Conservation (phyloP, 1,140 invertebrate genomes). For the Neodiprion pinetum region DNA sequence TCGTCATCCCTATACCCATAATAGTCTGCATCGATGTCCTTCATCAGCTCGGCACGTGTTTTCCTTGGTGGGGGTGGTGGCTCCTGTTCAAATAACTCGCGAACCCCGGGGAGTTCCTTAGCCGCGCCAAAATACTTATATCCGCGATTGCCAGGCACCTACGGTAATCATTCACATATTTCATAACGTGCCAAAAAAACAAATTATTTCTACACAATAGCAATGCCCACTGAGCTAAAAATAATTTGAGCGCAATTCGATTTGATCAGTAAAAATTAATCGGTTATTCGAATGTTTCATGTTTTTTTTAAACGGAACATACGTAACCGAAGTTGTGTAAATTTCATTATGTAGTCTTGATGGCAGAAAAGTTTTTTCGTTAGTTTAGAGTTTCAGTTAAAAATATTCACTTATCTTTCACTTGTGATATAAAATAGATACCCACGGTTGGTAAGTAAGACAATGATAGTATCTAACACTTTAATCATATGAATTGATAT, state of each 20-base stretch:
- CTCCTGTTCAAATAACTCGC: constrained; percentile 97
- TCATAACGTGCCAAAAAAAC: not conserved
- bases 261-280: no score
- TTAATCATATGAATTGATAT: not conserved
- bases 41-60: constrained; percentile 96
- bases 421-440: constrained; percentile 2
- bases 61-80: constrained; percentile 87
- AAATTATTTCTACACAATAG: not conserved
- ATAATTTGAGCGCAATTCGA: no score
- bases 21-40: constrained; percentile 97
- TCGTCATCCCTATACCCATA: constrained; percentile 99
- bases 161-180: constrained; percentile 15
- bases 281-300: no score
- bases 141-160: constrained; percentile 92
- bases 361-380: no score
- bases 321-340: not conserved
- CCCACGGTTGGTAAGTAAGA: not conserved
- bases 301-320: no score
- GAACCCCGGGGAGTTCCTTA: constrained; percentile 96
- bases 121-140: constrained; percentile 99
- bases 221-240: no score
- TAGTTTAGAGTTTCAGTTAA: no score
- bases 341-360: no score
- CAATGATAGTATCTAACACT: not conserved
- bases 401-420: no score